Evolutionary conservation across 2,888 invertebrate genomes (phyloP), one percentile per base, ranked within the genome.

Genomic region (Eristalis arbustorum): DNA sequence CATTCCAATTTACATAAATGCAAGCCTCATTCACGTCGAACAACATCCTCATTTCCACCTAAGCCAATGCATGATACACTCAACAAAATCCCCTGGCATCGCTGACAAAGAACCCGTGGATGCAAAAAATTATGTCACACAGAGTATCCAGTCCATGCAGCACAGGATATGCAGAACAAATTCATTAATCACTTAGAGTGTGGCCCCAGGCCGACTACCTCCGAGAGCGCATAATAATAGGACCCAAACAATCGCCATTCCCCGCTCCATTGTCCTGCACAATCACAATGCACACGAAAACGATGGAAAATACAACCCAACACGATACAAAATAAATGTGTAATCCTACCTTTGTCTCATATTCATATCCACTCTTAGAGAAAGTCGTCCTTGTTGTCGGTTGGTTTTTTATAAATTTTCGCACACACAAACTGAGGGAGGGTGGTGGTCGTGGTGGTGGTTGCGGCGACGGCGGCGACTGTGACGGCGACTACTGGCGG

Each of bases 351-450:
- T 87, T 87, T 87, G 87, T 87, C 82, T 82, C 82, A 75, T 87
- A 87, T 87, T 87, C 87, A 87, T 87, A 87, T 87, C 87, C 87
- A 87, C 82, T 87, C 87, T 75, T 80, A 79, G 82, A 87, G 82
- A 83, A 87, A 87, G 83, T 87, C 87, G 82, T 82, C 87, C 67
- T 87, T 79, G 82, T 83, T 82, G 78, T 74, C 75, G 78, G 83
- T 61, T 85, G 31, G 34, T 79, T 59, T 59, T 67, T 82, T 67
- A n/a, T 37, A 25, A n/a, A 40, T 28, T 37, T 78, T 75, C 59
- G 74, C 37, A 23, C 76, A 82, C 76, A 76, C 82, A 42, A 81
- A 85, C 62, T 62, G 59, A 66, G 75, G 61, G 67, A 18, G 63
- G 40, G 25, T 25, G 40, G 56, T n/a, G 62, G 22, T 49, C 61